Evolutionary conservation across 2,888 invertebrate species (phyloP), one percentile per base, ranked within the genome.

Genomic region (Lingula anatina): DNA sequence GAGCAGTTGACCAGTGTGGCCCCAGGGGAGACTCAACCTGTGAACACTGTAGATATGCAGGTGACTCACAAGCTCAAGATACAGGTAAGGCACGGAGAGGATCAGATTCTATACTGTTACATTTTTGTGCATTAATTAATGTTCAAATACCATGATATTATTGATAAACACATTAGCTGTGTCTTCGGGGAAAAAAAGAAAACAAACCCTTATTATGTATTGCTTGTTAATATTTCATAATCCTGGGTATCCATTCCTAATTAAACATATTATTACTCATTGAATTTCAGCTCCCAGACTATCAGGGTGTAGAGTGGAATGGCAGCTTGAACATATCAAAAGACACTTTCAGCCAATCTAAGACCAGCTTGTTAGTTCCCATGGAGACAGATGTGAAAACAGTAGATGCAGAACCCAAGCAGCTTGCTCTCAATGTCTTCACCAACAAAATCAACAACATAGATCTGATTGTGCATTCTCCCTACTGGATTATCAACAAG

Each of bases 231-330:
- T 31, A 31, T 31, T 31, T 31, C 35, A 15, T 12, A 12, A 15
- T 31, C 15, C 15, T n/a, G 9, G 35, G 9, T n/a, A 31, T n/a
- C 9, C 9, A 12, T 12, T n/a, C 35, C 15, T 9, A 31, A 15
- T 31, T 31, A 12, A 31, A 9, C 35, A 31, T 31, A 31, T n/a
- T 31, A 12, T n/a, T 31, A 31, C 35, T 31, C 5, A 26, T 25
- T 31, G 26, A 12, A 39, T 66, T 63, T 23, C 57, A 82, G 82
- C 77, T 83, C 15, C 76, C 78, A 48, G 83, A 83, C 49, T 88
- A 88, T 66, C 78, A 85, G 61, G 84, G 84, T 0, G 74, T 83
- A 44, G 83, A 83, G 18, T 90, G 89, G 89, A 80, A 79, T 2
- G 89, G 89, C 0, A 80, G 79, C 43, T 82, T 88, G 47, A 86